A percentile compares a stretch with the other conserved stretches of the same genome.
Evolutionary conservation across 2,113 vertebrate species (phyloP).

Genomic region (Pogona vitticeps): DNA sequence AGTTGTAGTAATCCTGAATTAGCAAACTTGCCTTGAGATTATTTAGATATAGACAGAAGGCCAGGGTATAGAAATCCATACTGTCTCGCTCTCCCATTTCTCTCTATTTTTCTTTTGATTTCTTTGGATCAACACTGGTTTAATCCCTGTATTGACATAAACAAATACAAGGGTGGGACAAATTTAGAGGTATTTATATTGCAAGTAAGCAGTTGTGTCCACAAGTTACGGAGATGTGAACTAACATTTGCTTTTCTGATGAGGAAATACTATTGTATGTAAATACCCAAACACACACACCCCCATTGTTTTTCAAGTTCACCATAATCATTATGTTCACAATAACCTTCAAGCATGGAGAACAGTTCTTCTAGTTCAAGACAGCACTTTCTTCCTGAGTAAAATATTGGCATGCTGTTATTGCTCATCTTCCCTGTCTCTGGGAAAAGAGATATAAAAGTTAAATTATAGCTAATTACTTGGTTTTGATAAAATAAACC

Average conservation of each 20-base stretch:
- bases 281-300: neutral
- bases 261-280: neutral
- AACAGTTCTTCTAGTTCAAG: neutral
- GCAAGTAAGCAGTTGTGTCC: neutral
- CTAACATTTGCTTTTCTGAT: neutral
- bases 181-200: neutral
- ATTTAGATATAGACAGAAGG: neutral
- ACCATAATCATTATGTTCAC: neutral
- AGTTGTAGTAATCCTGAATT: slow-evolving; percentile 1
- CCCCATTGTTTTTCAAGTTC: neutral
- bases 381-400: neutral
- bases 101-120: neutral
- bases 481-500: slow-evolving; percentile 35
- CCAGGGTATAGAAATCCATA: neutral
- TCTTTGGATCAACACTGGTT: neutral
- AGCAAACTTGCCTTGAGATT: neutral
- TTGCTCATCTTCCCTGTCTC: neutral
- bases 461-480: slow-evolving; percentile 20
- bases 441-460: neutral
- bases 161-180: neutral
- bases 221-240: neutral
- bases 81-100: neutral
- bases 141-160: neutral
- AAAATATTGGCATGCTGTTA: slow-evolving; percentile 6
- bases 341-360: neutral